Conservation (phyloP, 2,888 invertebrate species). For the Caenorhabditis becei region DNA sequence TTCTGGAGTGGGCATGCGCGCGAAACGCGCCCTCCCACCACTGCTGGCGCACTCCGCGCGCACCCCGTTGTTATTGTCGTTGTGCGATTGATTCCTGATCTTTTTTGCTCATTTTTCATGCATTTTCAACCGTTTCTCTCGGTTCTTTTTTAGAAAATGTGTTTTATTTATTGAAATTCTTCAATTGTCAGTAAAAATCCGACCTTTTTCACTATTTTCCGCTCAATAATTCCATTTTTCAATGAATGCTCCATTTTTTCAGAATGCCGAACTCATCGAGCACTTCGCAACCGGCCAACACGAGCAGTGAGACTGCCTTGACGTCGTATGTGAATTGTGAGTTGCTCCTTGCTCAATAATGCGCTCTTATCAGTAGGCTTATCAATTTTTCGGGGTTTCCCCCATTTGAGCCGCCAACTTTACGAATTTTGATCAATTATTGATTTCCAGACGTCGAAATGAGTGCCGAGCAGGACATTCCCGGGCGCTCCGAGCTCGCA, state of each 20-base stretch:
- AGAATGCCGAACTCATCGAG: conserved; percentile 61
- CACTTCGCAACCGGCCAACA: conserved; percentile 52
- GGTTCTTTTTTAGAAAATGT: neutral
- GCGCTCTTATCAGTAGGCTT: neutral
- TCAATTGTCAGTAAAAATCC: neutral
- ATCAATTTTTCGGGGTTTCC: conserved; percentile 1
- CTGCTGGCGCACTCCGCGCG: no score
- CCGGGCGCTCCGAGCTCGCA: conserved; percentile 91
- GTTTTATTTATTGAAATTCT: neutral
- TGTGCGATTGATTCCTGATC: no score
- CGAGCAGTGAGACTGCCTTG: conserved; percentile 75
- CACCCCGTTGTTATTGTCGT: no score
- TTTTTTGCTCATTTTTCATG: no score
- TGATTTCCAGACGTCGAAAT: conserved; percentile 77
- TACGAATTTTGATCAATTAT: neutral
- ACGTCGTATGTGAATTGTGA: conserved; percentile 74
- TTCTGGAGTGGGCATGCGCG: no score
- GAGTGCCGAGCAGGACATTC: conserved; percentile 85
- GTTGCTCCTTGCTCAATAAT: conserved; percentile 29
- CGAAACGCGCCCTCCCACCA: no score
- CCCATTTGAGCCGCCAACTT: no score
- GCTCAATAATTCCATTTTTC: neutral
- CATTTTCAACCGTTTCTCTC: no score
- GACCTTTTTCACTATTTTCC: neutral
- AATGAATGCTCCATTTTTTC: conserved; percentile 17